These are phyloP conservation scores for Teleiodes luculella DNA, from an alignment of 2,888 invertebrate species.

Conservation along the genomic window DNA sequence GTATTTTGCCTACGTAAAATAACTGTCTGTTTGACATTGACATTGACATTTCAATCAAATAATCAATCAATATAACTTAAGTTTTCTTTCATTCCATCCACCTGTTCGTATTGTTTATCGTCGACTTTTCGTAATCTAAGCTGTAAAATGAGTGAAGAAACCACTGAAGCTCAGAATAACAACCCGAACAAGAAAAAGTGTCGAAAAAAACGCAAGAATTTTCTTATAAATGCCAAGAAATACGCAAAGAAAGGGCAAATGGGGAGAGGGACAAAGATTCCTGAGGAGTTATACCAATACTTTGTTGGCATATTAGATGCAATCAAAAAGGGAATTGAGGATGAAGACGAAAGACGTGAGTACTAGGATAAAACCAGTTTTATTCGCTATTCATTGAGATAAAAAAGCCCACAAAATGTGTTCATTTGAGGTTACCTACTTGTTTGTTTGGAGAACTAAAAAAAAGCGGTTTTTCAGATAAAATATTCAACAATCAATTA, in stretches of 20 bases:
- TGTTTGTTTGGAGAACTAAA: no score
- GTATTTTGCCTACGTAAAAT: no score
- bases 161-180: conserved; percentile 24
- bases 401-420: background rate
- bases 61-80: conserved; percentile 34
- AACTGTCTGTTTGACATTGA: conserved; percentile 19
- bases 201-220: conserved; percentile 82
- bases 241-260: conserved; percentile 85
- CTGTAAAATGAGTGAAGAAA: conserved; percentile 51
- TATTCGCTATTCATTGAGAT: background rate
- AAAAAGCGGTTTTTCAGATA: no score
- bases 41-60: no score
- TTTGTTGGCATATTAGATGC: conserved; percentile 86
- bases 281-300: conserved; percentile 86
- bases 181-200: conserved; percentile 62
- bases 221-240: conserved; percentile 85
- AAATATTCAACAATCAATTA: no score
- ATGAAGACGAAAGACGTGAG: conserved; percentile 85
- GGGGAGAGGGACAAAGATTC: conserved; percentile 84
- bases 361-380: conserved; percentile 9
- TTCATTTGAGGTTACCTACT: background rate
- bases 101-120: background rate
- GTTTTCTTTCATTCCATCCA: no score
- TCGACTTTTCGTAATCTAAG: background rate
- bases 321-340: conserved; percentile 82